phyloP scores from a whole-genome alignment of 2,888 invertebrate genomes.

The Amitus sp. region DNA sequence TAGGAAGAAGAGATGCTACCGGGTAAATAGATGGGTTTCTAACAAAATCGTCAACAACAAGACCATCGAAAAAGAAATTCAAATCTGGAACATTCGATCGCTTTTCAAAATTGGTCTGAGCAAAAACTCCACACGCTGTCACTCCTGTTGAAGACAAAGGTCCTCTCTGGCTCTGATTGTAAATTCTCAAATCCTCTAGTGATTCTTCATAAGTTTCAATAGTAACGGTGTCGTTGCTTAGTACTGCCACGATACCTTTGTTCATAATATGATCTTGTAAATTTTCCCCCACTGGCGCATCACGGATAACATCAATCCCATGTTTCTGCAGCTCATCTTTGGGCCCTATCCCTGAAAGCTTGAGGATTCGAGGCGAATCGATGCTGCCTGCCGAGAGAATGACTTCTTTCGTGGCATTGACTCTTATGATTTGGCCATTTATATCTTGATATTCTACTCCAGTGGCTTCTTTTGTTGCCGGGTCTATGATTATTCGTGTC shows the following conservation, averaged over 20 bases:
- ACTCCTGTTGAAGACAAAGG: conserved; percentile 66
- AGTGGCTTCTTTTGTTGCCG: conserved; percentile 58
- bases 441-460: conserved; percentile 65
- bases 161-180: conserved; percentile 68
- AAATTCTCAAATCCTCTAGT: conserved; percentile 63
- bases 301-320: conserved; percentile 60
- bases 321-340: conserved; percentile 57
- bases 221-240: conserved; percentile 51
- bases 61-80: conserved; percentile 74
- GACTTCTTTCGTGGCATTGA: conserved; percentile 66
- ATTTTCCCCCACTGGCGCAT: conserved; percentile 67
- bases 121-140: conserved; percentile 71
- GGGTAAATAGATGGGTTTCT: conserved; percentile 66
- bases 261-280: conserved; percentile 68
- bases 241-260: conserved; percentile 60
- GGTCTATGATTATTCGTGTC: conserved; percentile 67
- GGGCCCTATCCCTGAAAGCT: conserved; percentile 69
- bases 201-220: conserved; percentile 52
- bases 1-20: conserved; percentile 56
- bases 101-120: conserved; percentile 69
- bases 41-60: conserved; percentile 70
- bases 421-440: conserved; percentile 55
- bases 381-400: conserved; percentile 68
- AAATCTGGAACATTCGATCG: conserved; percentile 70
- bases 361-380: conserved; percentile 67